Base-by-base conservation (phyloP, 2,113 vertebrate species). In the Acanthochromis polyacanthus region DNA sequence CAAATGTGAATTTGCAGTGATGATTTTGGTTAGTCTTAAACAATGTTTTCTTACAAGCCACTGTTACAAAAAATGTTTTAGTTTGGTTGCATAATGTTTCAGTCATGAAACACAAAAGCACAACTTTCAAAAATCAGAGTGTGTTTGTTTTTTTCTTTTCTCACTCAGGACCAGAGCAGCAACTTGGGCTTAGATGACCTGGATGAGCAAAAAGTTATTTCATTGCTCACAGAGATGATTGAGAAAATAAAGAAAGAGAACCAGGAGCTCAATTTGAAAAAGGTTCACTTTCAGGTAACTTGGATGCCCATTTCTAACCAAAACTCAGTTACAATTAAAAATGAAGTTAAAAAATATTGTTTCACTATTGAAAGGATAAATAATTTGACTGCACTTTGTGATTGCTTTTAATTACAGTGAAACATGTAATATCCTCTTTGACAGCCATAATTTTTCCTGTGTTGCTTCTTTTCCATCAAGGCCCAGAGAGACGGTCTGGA, bases 401-500 rank as follows among this genome's bases (percentile, higher is more conserved):
- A 51, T 5, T 23, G 19, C 16, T 64, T 16, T 51, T 6, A 20
- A 4, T 63, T 17, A 56, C 60, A 11, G 36, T 22, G 7, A 28
- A 36, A 46, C n/a, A 19, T 51, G 6, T 23, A 16, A 40, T 16
- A 43, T 20, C 15, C 16, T 43, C 16, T 48, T 62, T 22, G 10
- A 56, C 57, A 19, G 20, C 9, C 3, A 14, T 15, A 45, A 30
- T 4, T 40, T n/a, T 19, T 2, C 19, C 16, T 43, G 38, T 69
- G 22, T 57, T 50, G 19, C 4, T 55, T 59, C 12, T 55, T 71
- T 76, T 82, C 73, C 3, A 53, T 63, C 9, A 89, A 97, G 96
- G 94, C 89, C 30, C 89, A 96, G 43, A 95, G 91, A 78, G 91
- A 96, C 67, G 94, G 95, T 64, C 85, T 96, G 86, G 83, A 91